Percentiles rank a stretch among this genome's conserved stretches.
These are phyloP conservation scores for Semnornis frantzii DNA, from an alignment of 2,113 vertebrate genomes.

Conservation along the genomic window DNA sequence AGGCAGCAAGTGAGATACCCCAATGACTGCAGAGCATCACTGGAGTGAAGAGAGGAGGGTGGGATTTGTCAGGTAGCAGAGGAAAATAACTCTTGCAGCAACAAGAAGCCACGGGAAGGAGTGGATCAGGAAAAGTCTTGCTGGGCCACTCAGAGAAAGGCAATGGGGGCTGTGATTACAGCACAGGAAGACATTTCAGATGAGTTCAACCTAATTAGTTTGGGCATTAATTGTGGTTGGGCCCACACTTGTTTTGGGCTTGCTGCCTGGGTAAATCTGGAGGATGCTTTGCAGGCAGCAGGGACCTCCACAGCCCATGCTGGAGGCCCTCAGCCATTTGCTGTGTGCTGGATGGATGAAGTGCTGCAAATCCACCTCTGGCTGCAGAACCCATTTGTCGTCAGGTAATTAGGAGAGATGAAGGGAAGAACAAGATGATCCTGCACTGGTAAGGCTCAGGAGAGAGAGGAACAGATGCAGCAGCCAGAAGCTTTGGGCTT, in stretches of 20 bases:
- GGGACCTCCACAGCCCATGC: background rate
- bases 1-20: background rate
- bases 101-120: background rate
- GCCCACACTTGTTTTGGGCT: background rate
- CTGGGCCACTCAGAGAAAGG: conserved; percentile 49
- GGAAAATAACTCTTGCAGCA: conserved; percentile 9
- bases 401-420: conserved; percentile 6
- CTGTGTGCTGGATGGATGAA: background rate
- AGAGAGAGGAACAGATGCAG: conserved; percentile 5
- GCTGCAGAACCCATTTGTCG: background rate
- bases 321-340: background rate
- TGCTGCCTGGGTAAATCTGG: background rate
- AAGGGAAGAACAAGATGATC: background rate
- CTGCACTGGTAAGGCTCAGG: background rate
- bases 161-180: conserved; percentile 25
- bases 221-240: background rate
- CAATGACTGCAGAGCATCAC: conserved; percentile 1
- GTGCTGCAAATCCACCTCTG: background rate
- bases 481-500: background rate
- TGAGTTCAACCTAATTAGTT: conserved; percentile 29
- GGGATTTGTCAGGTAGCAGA: background rate
- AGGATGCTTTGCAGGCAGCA: background rate
- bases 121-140: conserved; percentile 40
- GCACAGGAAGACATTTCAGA: conserved; percentile 28
- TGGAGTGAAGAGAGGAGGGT: background rate